Evolutionary conservation across 2,797 vertebrate species (phyloP).

Genomic region (Zalophus californianus): DNA sequence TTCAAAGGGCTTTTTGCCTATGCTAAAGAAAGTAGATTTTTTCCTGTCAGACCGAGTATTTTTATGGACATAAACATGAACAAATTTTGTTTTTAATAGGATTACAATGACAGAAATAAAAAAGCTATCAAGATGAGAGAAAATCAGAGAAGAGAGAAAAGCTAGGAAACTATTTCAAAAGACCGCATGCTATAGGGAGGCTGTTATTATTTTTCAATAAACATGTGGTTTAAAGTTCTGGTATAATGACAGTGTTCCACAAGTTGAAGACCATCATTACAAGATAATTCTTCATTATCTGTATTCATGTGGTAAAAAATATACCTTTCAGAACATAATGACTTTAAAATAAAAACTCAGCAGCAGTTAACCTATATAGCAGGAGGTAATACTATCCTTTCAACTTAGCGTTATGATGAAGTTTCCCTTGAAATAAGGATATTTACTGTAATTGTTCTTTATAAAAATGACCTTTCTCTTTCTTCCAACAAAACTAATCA

Average conservation of each 20-base stretch:
- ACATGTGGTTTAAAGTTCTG: not conserved
- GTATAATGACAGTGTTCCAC: not conserved
- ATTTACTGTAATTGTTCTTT: constrained; percentile 7
- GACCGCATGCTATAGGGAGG: not conserved
- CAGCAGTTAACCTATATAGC: not conserved
- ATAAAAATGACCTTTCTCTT: not conserved
- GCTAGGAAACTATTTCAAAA: not conserved
- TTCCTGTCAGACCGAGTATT: not conserved
- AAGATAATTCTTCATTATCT: not conserved
- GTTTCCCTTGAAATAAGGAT: not conserved
- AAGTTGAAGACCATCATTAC: not conserved
- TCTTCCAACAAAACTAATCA: not conserved
- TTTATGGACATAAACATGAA: not conserved
- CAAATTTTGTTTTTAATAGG: not conserved
- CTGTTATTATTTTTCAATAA: not conserved
- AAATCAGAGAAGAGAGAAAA: not conserved
- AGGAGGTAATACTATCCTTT: not conserved
- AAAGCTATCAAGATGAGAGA: not conserved
- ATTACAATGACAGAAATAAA: not conserved
- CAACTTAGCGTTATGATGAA: not conserved
- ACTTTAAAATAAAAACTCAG: not conserved
- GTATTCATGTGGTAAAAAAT: not conserved
- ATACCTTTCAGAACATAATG: not conserved
- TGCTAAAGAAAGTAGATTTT: not conserved
- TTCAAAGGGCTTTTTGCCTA: not conserved